Percentiles rank a stretch among this genome's conserved stretches.
These are phyloP conservation scores for Beris morrisii DNA, from an alignment of 2,888 invertebrate genomes.

Conservation along the genomic window DNA sequence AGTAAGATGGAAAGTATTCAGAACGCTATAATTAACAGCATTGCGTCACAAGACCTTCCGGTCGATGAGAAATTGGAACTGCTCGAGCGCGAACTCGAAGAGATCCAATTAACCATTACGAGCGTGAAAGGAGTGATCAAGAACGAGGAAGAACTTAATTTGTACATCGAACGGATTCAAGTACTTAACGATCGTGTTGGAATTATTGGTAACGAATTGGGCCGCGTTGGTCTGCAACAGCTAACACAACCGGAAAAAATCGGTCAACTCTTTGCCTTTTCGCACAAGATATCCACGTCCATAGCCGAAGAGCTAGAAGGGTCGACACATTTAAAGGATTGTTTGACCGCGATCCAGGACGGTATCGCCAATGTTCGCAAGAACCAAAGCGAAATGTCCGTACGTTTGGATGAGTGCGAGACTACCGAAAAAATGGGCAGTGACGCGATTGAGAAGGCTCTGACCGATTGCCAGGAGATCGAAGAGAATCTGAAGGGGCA, in stretches of 20 bases:
- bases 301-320: conserved; percentile 78
- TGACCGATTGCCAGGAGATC: conserved; percentile 71
- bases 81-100: conserved; percentile 75
- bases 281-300: conserved; percentile 70
- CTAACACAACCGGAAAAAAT: conserved; percentile 77
- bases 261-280: conserved; percentile 68
- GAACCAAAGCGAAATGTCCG: conserved; percentile 66
- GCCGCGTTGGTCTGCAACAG: conserved; percentile 72
- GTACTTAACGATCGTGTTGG: conserved; percentile 75
- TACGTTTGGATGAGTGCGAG: conserved; percentile 73
- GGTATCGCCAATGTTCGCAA: conserved; percentile 71
- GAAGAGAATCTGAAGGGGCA: conserved; percentile 69
- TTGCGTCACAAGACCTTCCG: conserved; percentile 73
- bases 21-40: conserved; percentile 66
- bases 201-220: conserved; percentile 77
- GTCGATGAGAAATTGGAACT: conserved; percentile 73
- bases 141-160: conserved; percentile 78
- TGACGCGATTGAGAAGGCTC: conserved; percentile 75
- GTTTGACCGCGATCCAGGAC: conserved; percentile 70
- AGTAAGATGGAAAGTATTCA: conserved; percentile 68
- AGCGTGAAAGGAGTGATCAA: conserved; percentile 77
- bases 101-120: conserved; percentile 70
- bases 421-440: conserved; percentile 71
- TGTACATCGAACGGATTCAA: conserved; percentile 80
- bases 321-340: conserved; percentile 72